Evolutionary conservation across 23 tunicate genomes (phyloP).

Genomic region (Phallusia fumigata): DNA sequence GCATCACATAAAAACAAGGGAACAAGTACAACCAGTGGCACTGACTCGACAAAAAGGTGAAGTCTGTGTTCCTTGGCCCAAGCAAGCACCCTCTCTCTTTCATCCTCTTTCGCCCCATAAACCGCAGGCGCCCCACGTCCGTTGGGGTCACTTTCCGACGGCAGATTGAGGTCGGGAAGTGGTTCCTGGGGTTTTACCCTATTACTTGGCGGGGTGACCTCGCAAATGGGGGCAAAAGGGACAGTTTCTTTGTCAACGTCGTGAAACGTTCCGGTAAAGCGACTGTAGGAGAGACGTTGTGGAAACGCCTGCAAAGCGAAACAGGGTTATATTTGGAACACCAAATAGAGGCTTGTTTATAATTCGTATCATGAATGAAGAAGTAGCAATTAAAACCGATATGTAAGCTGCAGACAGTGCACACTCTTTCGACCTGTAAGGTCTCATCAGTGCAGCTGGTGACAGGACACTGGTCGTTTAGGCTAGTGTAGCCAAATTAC

Average conservation of each 20-base stretch:
- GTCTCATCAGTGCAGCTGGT: too few species aligned
- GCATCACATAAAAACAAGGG: too few species aligned
- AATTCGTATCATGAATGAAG: too few species aligned
- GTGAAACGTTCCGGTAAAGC: slow-evolving; percentile 85
- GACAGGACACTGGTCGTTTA: too few species aligned
- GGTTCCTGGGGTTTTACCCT: not conserved
- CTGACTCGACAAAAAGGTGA: slow-evolving; percentile 67
- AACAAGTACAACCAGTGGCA: not conserved
- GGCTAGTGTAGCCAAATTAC: too few species aligned
- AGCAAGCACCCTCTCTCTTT: slow-evolving; percentile 56
- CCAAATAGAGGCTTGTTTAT: too few species aligned
- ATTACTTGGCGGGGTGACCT: not conserved
- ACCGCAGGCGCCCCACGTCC: slow-evolving; percentile 18
- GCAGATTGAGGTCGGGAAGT: not conserved
- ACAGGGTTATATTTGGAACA: too few species aligned
- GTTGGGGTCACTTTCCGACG: not conserved
- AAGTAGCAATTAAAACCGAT: too few species aligned
- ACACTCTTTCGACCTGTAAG: too few species aligned
- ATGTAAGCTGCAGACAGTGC: too few species aligned
- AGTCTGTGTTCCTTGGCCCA: slow-evolving; percentile 82
- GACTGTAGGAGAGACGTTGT: slow-evolving; percentile 59
- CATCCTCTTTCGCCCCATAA: slow-evolving; percentile 85
- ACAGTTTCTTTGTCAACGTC: slow-evolving; percentile 65
- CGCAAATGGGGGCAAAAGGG: slow-evolving; percentile 56
- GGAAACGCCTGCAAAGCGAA: slow-evolving; percentile 64